These are phyloP conservation scores for Neria commutata DNA, from an alignment of 2,888 invertebrate species.

Conservation along the genomic window DNA sequence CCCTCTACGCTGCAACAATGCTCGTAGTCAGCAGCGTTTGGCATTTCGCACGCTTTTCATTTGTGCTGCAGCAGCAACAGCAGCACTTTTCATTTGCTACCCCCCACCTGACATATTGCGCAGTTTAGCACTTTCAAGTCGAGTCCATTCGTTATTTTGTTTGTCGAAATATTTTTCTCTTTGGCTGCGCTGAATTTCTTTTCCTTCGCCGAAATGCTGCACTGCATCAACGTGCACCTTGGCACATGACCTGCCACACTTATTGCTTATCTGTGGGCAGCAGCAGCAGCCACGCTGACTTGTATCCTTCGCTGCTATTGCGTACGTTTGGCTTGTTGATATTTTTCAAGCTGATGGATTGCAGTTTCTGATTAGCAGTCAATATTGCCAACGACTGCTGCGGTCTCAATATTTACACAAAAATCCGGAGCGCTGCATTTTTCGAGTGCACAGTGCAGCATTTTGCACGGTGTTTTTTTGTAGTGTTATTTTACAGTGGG, in stretches of 20 bases:
- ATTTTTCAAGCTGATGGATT: not conserved
- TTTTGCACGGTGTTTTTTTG: too few species aligned
- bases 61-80: not conserved
- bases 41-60: not conserved
- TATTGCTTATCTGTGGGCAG: not conserved
- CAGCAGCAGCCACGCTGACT: not conserved
- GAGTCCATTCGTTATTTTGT: not conserved
- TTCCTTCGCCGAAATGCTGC: too few species aligned
- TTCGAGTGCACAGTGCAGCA: too few species aligned
- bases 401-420: too few species aligned
- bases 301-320: not conserved
- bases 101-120: not conserved
- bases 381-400: not conserved
- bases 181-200: too few species aligned
- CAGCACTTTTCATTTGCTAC: too few species aligned
- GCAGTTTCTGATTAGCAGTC: not conserved
- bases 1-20: too few species aligned
- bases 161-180: not conserved
- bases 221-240: not conserved
- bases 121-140: not conserved
- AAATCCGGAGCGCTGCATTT: too few species aligned
- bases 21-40: too few species aligned
- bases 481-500: too few species aligned
- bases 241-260: not conserved
- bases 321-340: not conserved